Base-by-base conservation (phyloP, 2,888 invertebrate genomes). In the Ophion ellenae region DNA sequence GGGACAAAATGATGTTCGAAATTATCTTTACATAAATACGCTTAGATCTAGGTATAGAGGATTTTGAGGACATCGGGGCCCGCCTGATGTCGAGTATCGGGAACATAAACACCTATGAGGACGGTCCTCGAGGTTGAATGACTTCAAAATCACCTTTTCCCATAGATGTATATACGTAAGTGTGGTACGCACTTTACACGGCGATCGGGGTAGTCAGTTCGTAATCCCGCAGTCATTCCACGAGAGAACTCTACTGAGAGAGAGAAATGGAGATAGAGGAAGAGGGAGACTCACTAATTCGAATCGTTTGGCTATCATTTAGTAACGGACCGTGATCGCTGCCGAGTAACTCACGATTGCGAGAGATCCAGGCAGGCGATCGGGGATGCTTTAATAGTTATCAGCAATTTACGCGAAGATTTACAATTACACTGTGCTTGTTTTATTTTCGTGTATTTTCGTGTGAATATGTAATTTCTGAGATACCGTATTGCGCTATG, bases 291-390 rank as follows among this genome's bases (percentile, higher is more conserved):
- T 88, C 82, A 86, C 88, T 89, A 88, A 88, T 88, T 89, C 84
- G 86, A 88, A 87, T 88, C 88, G 87, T 82, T 88, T 84, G 78
- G 83, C 89, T 89, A 89, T 90, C 87, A 90, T 89, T 80, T 88
- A 87, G 89, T 89, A 87, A 89, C 88, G 90, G 88, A 86, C 85
- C 88, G 88, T 90, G 88, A 88, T 81, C 85, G 84, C 70, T 63
- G 75, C 66, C 59, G 17, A 20, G 45, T 32, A 69, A 78, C 28
- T 74, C 40, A 45, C 40, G 59, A 74, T 75, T 75, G 45, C 57
- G 10, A 57, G 32, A 28, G 71, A n/a, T 20, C 36, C 11, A 47
- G 45, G 53, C 57, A 7, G 57, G 20, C 32, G 71, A n/a, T 20
- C 36, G 17, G 28, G 45, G 53, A 14, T 61, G 20, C 64, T n/a